Percentiles rank a stretch among this genome's conserved stretches.
These are phyloP conservation scores for Calliopum simillimum DNA, from an alignment of 2,888 invertebrate genomes.

Conservation along the genomic window DNA sequence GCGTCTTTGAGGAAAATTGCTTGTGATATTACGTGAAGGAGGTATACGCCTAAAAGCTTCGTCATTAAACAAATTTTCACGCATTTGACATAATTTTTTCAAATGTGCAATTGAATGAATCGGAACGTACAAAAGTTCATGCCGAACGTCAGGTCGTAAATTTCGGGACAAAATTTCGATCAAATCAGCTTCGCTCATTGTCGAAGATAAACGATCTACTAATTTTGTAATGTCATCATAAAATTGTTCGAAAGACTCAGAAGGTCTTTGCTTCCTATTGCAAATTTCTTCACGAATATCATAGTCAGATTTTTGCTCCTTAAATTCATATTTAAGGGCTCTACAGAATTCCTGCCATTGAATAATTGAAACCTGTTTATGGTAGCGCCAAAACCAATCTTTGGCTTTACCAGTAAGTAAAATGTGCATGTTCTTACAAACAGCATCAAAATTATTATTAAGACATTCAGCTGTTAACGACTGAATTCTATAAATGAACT, in stretches of 20 bases:
- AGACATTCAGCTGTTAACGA: neutral
- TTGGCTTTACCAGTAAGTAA: constrained; percentile 19
- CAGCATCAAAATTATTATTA: neutral
- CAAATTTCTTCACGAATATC: neutral
- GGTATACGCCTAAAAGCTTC: neutral
- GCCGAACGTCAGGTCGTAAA: neutral
- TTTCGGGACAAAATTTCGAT: neutral
- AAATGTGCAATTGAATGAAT: constrained; percentile 12
- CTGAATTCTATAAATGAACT: neutral
- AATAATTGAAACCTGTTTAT: constrained; percentile 9
- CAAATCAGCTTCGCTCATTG: constrained; percentile 7
- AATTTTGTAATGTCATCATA: constrained; percentile 15
- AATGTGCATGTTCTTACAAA: constrained; percentile 18
- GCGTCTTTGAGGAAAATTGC: neutral
- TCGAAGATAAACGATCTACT: neutral
- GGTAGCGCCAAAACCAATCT: too few species aligned
- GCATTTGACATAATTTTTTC: constrained; percentile 5
- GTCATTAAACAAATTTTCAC: constrained; percentile 4
- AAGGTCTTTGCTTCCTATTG: constrained; percentile 21
- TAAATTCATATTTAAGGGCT: constrained; percentile 12
- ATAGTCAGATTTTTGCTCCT: too few species aligned
- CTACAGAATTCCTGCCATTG: constrained; percentile 23
- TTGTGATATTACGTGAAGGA: neutral
- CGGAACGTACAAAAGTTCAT: constrained; percentile 5
- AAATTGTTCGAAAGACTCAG: constrained; percentile 25